phyloP scores from a whole-genome alignment of 92 coral and sea anemone species.

The Paramuricea clavata region DNA sequence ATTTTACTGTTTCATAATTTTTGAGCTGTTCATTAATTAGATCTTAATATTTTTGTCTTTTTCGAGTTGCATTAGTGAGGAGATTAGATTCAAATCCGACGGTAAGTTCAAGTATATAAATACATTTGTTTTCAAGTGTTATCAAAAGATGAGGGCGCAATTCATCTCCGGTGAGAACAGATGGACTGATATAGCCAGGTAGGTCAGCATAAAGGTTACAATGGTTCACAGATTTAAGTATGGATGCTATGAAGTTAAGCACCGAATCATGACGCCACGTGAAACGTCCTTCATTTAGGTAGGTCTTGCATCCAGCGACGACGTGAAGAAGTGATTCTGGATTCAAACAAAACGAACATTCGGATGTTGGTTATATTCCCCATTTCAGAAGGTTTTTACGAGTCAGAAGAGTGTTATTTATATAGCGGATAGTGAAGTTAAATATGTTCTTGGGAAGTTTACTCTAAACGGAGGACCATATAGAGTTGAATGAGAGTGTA shows the following conservation, averaged over 20 bases:
- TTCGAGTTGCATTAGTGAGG: neutral
- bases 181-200: slow-evolving; percentile 31
- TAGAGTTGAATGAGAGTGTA: too few relatives aligned
- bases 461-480: too few relatives aligned
- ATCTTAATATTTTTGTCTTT: slow-evolving; percentile 1
- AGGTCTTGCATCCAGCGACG: slow-evolving; percentile 34
- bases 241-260: slow-evolving; percentile 36
- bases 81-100: slow-evolving; percentile 43
- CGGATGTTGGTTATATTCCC: slow-evolving; percentile 14
- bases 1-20: neutral
- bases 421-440: too few relatives aligned
- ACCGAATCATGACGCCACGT: slow-evolving; percentile 63
- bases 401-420: too few relatives aligned
- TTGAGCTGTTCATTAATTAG: neutral
- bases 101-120: slow-evolving; percentile 43
- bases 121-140: slow-evolving; percentile 19
- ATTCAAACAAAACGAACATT: slow-evolving; percentile 28
- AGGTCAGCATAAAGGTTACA: slow-evolving; percentile 41
- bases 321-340: slow-evolving; percentile 34
- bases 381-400: too few relatives aligned
- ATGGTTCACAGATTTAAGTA: slow-evolving; percentile 23
- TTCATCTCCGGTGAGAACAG: slow-evolving; percentile 35
- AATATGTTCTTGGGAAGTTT: too few relatives aligned
- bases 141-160: slow-evolving; percentile 38
- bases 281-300: slow-evolving; percentile 40